Evolutionary conservation across 1,140 invertebrate genomes (phyloP).

Genomic region (Bombus vancouverensis): DNA sequence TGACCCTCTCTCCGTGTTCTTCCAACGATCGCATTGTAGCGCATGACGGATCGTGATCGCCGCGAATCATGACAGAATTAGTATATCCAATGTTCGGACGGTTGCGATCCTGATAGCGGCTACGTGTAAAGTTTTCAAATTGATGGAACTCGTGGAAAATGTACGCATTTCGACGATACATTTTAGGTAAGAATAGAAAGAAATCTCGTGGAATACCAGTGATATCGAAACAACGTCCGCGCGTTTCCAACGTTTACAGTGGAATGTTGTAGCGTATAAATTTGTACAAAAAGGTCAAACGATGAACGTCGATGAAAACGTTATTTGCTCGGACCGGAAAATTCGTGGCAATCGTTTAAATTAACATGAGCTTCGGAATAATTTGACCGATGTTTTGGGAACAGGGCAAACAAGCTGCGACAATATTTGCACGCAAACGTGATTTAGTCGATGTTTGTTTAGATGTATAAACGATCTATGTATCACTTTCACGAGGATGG

Average conservation of each 20-base stretch:
- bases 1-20: neutral
- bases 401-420: neutral
- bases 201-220: no score
- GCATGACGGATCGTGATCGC: neutral
- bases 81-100: neutral
- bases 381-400: slow-evolving; percentile 6
- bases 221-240: neutral
- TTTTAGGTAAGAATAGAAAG: no score
- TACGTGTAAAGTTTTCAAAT: neutral
- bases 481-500: slow-evolving; percentile 47
- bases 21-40: slow-evolving; percentile 34
- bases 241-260: neutral
- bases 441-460: slow-evolving; percentile 51
- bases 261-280: no score
- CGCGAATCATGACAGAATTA: neutral
- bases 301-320: neutral
- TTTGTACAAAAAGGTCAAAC: neutral
- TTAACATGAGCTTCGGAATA: neutral
- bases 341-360: neutral
- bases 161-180: neutral
- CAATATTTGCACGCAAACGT: slow-evolving; percentile 18
- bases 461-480: slow-evolving; percentile 56
- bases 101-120: no score
- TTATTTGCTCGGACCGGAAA: neutral
- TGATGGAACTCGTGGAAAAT: neutral